Evolutionary conservation across 2,888 invertebrate species (phyloP).

Genomic region (Conistra vaccinii): DNA sequence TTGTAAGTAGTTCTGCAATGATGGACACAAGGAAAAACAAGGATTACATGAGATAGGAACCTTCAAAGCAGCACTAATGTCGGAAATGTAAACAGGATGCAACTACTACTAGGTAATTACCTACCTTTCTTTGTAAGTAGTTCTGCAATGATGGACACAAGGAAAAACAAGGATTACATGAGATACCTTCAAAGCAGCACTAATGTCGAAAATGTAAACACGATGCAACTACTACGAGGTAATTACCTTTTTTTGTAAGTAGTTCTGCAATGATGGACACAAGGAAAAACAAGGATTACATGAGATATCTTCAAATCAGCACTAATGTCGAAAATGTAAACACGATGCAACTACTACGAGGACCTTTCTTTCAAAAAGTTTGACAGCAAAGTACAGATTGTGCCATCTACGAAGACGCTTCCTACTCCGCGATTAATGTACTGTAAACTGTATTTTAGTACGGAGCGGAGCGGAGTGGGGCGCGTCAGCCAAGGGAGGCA

Average conservation of each 20-base stretch:
- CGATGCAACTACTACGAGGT: not conserved
- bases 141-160: not conserved
- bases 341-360: not conserved
- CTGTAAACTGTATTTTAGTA: too few relatives aligned
- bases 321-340: not conserved
- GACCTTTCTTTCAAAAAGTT: not conserved
- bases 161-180: not conserved
- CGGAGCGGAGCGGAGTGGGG: too few relatives aligned
- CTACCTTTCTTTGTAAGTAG: too few relatives aligned
- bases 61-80: not conserved
- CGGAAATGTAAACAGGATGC: not conserved
- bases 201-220: not conserved
- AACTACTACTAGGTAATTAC: not conserved
- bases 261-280: not conserved
- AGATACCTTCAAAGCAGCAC: not conserved
- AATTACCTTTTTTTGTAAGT: too few relatives aligned
- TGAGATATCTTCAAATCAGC: not conserved
- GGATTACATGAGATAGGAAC: not conserved
- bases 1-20: not conserved
- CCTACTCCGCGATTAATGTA: too few relatives aligned
- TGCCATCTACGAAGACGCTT: too few relatives aligned
- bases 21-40: not conserved
- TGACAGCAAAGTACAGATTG: not conserved
- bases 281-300: not conserved
- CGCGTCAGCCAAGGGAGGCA: not conserved